Conservation (phyloP, 2,797 vertebrate genomes). For the Microtus agrestis region DNA sequence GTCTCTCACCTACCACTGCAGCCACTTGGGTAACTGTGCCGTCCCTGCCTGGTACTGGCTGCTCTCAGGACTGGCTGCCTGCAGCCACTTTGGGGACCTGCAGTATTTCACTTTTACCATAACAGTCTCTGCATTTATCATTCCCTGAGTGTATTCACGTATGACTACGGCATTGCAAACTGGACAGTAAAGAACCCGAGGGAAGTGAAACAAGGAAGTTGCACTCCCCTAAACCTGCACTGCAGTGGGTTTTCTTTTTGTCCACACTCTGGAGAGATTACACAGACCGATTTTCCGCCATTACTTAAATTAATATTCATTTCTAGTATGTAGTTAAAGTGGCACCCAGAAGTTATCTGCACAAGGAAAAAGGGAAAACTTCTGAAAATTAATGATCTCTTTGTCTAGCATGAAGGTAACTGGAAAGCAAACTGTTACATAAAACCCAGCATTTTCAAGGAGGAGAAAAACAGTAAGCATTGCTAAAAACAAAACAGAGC, state of each 20-base stretch:
- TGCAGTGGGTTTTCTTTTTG: background rate
- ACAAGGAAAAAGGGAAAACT: slow-evolving; percentile 62
- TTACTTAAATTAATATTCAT: slow-evolving; percentile 81
- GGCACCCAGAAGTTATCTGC: slow-evolving; percentile 53
- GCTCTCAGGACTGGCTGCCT: no score
- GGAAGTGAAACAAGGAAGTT: background rate
- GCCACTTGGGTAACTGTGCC: no score
- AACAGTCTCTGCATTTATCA: background rate
- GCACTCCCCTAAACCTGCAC: background rate
- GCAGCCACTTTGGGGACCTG: no score
- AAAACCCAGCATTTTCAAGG: slow-evolving; percentile 53
- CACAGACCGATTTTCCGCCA: slow-evolving; percentile 67
- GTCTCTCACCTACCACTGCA: no score
- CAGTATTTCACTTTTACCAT: no score
- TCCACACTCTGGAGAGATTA: slow-evolving; percentile 43
- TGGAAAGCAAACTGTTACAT: slow-evolving; percentile 55
- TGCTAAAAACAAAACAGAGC: slow-evolving; percentile 56
- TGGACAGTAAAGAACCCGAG: background rate
- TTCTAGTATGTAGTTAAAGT: slow-evolving; percentile 28
- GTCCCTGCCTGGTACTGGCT: no score
- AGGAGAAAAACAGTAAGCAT: slow-evolving; percentile 48
- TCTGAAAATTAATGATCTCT: slow-evolving; percentile 78
- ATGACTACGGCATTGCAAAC: background rate
- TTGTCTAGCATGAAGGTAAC: slow-evolving; percentile 72
- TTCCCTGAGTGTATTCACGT: background rate